Evolutionary conservation across 2,888 invertebrate species (phyloP).

Genomic region (Zelleria hepariella): DNA sequence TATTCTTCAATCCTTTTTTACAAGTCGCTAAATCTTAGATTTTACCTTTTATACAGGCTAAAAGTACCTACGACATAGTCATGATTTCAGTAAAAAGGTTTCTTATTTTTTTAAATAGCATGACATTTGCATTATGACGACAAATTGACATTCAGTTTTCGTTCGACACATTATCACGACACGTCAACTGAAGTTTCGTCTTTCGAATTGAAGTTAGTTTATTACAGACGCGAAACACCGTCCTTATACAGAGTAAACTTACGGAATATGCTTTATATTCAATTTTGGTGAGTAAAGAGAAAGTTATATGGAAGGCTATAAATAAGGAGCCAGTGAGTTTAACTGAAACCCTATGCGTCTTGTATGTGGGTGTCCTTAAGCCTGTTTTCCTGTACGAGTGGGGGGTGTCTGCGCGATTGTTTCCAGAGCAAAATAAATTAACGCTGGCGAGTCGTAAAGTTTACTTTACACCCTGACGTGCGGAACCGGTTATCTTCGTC

Average conservation of each 20-base stretch:
- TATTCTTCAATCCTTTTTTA: no score
- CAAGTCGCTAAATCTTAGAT: no score
- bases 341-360: background rate
- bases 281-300: slow-evolving; percentile 6
- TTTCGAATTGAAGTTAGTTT: no score
- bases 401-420: slow-evolving; percentile 39
- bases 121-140: no score
- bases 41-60: no score
- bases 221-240: no score
- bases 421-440: slow-evolving; percentile 61
- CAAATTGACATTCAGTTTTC: no score
- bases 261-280: slow-evolving; percentile 46
- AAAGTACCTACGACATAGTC: background rate
- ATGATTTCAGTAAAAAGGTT: no score
- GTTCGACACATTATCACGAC: no score
- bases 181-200: no score
- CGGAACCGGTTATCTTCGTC: slow-evolving; percentile 50
- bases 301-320: background rate
- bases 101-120: no score
- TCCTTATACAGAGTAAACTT: background rate
- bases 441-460: slow-evolving; percentile 50
- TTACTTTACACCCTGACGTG: slow-evolving; percentile 42
- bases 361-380: background rate
- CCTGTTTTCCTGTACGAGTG: background rate
- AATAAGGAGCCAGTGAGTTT: background rate